Evolutionary conservation across 2,113 vertebrate genomes (phyloP), one percentile per base, ranked within the genome.

Genomic region (Pao palembangensis): DNA sequence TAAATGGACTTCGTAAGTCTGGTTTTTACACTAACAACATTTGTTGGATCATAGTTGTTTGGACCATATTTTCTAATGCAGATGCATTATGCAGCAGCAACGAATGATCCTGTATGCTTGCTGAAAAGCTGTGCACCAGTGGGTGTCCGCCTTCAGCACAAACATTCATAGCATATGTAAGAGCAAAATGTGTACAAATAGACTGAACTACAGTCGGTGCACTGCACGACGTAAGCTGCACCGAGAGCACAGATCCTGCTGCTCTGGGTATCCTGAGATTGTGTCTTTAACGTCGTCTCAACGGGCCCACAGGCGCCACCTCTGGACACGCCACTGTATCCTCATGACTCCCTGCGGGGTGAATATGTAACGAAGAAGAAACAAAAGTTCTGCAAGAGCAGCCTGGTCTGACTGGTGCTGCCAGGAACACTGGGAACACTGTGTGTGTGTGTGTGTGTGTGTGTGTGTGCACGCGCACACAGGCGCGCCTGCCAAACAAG

Each of bases 381-480:
- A 69, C 19, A 69, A 67, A 65, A 59, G 67, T 66, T 62, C 42
- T 71, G 67, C 23, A 60, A 56, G 58, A 75, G 62, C 54, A 41
- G 61, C 54, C 47, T 67, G 73, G 67, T 70, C 74, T 50, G 50
- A 75, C 78, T 77, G 85, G 83, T 23, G 78, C 87, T 87, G 83
- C 77, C 82, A 73, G 80, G 83, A 86, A 79, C 68, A 58, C 80
- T 68, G 63, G 69, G 65, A 75, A 73, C 61, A 56, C 34, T 75
- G 21, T 71, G 48, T 71, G 52, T 71, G 60, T 75, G 44, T 51
- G 34, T 68, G 72, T 58, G 58, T 75, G 61, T 73, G 57, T 60
- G 51, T 64, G 61, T 43, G 18, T 67, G 58, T 55, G 62, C 55
- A 61, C 49, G 18, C 54, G 64, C 60, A 69, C 63, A 16, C 57